A percentile compares a stretch with the other conserved stretches of the same genome.
Evolutionary conservation across 2,888 invertebrate species (phyloP).

Genomic region (Cataglyphis livida): DNA sequence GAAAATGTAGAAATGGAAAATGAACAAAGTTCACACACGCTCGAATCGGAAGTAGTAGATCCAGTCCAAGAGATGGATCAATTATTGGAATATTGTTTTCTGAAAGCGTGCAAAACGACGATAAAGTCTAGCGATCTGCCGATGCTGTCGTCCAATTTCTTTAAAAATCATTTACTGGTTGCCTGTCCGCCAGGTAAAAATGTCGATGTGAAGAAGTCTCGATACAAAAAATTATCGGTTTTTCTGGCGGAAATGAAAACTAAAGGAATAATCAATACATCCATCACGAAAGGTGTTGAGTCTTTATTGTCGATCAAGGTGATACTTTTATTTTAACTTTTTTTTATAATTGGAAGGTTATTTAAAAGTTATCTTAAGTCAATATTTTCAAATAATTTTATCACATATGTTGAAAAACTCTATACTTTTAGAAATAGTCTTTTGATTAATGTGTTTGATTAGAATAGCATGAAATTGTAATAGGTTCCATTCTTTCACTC

Average conservation of each 20-base stretch:
- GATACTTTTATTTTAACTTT: conserved; percentile 6
- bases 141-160: conserved; percentile 93
- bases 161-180: conserved; percentile 89
- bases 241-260: conserved; percentile 92
- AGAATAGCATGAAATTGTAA: not conserved
- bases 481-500: conserved; percentile 32
- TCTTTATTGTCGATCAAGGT: conserved; percentile 90
- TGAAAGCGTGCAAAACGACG: conserved; percentile 92
- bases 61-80: conserved; percentile 90
- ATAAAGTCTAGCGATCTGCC: conserved; percentile 91
- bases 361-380: not conserved
- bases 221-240: conserved; percentile 94
- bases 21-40: conserved; percentile 3
- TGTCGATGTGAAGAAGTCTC: conserved; percentile 95
- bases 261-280: conserved; percentile 81
- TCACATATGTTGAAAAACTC: not conserved
- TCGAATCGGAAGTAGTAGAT: conserved; percentile 67
- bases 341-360: not conserved
- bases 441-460: not conserved
- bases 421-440: not conserved
- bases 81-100: conserved; percentile 91
- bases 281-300: conserved; percentile 91
- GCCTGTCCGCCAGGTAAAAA: conserved; percentile 90
- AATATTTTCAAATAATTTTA: not conserved
- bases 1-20: conserved; percentile 47